Evolutionary conservation across 2,888 invertebrate species (phyloP), one percentile per base, ranked within the genome.

Genomic region (Ophion costatus): DNA sequence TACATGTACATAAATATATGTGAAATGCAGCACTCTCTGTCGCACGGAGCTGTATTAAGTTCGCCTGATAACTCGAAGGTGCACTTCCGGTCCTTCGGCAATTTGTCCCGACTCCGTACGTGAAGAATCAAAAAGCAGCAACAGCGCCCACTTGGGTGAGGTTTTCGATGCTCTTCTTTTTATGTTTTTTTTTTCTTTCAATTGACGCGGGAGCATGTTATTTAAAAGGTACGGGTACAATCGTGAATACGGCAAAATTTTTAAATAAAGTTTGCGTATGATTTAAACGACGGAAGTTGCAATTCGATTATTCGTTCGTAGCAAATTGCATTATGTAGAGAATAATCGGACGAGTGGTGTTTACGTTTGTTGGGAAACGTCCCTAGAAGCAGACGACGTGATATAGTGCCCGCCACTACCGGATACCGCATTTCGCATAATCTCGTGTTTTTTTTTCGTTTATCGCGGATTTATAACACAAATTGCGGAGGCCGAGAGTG

Each of bases 361-460:
- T 51, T 51, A 51, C 51, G 51, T 51, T 51, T 51, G 17, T 51
- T 51, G 17, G 51, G 51, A 17, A 63, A 64, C 75, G 63, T 78
- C 22, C 61, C 80, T 76, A 63, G 33, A 74, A 42, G 75, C 51
- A 51, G 51, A 51, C 51, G 11, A 51, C 17, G 51, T 51, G 51
- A 51, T 51, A 51, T 17, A 51, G 51, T 51, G 51, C 51, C 17
- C 11, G 51, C 51, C 14, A 17, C 51, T 51, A 17, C 51, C 11
- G 14, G 5, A 51, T 17, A 14, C 51, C 17, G 51, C 51, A 4
- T 51, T 51, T 51, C 14, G 17, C 51, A 51, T 14, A 51, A 14
- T 51, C 51, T 14, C 14, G 22, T 29, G 24, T 29, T 70, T 45
- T 67, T 45, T 67, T 81, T 73, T 82, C 66, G 56, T 57, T 63